phyloP scores from a whole-genome alignment of 2,888 invertebrate genomes.

The Agrilus biguttatus region DNA sequence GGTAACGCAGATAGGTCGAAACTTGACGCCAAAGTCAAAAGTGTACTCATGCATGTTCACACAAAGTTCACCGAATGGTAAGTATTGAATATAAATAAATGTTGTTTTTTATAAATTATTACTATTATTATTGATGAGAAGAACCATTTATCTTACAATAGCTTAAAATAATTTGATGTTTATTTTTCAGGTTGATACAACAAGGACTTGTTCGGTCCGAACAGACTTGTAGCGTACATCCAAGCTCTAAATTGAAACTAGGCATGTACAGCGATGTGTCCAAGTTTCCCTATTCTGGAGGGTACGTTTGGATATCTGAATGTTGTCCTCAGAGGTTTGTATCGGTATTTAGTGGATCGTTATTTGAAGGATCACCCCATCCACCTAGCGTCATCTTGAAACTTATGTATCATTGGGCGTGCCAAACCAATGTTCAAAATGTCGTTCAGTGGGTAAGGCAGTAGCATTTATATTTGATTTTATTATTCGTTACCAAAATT shows the following conservation, averaged over 20 bases:
- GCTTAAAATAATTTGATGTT: neutral
- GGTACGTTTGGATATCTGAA: conserved; percentile 83
- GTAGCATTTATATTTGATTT: conserved; percentile 33
- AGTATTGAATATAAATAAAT: conserved; percentile 5
- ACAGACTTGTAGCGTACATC: conserved; percentile 60
- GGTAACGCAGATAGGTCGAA: conserved; percentile 41
- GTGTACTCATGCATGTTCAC: conserved; percentile 65
- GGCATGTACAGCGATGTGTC: conserved; percentile 76
- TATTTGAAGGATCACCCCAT: conserved; percentile 76
- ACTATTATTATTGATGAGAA: too few species aligned
- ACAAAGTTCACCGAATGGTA: conserved; percentile 79
- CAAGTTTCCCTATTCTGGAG: conserved; percentile 77
- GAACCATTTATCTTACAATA: neutral
- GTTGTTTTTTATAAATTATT: too few species aligned
- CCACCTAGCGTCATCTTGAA: conserved; percentile 72
- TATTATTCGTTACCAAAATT: neutral
- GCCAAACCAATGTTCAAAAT: conserved; percentile 79
- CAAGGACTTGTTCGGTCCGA: conserved; percentile 69
- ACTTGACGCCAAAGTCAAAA: conserved; percentile 67
- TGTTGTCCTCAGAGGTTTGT: conserved; percentile 76
- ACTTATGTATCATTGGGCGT: conserved; percentile 81
- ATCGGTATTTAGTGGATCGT: conserved; percentile 74
- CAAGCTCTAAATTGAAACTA: conserved; percentile 55
- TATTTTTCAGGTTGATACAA: conserved; percentile 47
- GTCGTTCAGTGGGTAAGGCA: conserved; percentile 71